Evolutionary conservation across 2,888 invertebrate genomes (phyloP).

Genomic region (Pollenia amentaria): DNA sequence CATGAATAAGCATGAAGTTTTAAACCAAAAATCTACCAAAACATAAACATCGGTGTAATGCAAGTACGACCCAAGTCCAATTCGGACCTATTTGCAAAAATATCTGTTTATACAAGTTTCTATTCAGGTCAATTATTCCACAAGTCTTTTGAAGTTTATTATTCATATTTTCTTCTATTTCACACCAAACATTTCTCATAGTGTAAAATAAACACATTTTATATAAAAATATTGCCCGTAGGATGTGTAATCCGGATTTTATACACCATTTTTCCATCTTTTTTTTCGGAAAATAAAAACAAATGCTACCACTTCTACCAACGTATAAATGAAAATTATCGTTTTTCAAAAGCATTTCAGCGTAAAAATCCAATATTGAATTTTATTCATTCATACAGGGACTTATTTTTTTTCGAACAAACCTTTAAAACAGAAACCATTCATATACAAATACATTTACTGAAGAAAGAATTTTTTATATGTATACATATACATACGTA

Average conservation of each 20-base stretch:
- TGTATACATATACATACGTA: background rate
- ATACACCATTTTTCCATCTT: constrained; percentile 53
- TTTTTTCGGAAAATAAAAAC: constrained; percentile 38
- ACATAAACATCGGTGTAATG: too few species aligned
- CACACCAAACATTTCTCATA: background rate
- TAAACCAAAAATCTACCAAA: too few species aligned
- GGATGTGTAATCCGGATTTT: constrained; percentile 83
- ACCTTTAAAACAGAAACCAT: constrained; percentile 35
- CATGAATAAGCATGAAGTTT: too few species aligned
- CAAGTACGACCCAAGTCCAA: too few species aligned
- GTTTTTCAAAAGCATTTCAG: constrained; percentile 83
- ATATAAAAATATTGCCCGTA: constrained; percentile 78
- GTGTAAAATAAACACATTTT: constrained; percentile 66
- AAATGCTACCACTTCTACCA: constrained; percentile 77
- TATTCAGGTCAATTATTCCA: background rate
- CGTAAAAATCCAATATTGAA: constrained; percentile 84
- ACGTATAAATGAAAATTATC: constrained; percentile 83
- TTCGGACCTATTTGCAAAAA: too few species aligned
- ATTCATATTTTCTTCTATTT: background rate
- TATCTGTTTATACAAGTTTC: too few species aligned
- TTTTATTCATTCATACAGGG: constrained; percentile 80
- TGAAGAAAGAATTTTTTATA: constrained; percentile 17
- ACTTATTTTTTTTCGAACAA: constrained; percentile 56
- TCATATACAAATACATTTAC: constrained; percentile 49
- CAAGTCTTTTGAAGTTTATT: background rate